A percentile compares a stretch with the other conserved stretches of the same genome.
phyloP scores from a whole-genome alignment of 2,113 vertebrate species.

The Papio anubis region DNA sequence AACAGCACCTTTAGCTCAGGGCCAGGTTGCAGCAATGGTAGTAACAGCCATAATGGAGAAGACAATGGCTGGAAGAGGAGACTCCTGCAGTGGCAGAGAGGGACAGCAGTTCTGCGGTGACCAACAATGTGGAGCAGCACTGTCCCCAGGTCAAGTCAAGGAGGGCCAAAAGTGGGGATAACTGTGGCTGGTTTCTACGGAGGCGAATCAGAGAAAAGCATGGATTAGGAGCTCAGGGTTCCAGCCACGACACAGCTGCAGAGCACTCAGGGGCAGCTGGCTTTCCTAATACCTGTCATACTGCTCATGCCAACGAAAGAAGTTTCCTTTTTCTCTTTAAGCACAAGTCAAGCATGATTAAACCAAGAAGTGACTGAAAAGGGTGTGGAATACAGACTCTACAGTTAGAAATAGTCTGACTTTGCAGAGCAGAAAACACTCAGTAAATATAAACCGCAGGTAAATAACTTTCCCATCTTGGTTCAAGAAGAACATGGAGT shows the following conservation, averaged over 20 bases:
- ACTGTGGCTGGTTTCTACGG: neutral
- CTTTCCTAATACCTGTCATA: neutral
- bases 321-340: neutral
- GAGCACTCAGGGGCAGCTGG: neutral
- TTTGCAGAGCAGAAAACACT: conserved; percentile 8
- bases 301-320: neutral
- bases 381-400: neutral
- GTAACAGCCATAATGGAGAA: neutral
- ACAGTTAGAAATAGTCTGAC: conserved; percentile 58
- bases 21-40: no score
- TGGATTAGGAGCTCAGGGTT: neutral
- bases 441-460: conserved; percentile 48
- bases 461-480: conserved; percentile 55
- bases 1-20: neutral
- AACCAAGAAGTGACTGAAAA: conserved; percentile 7
- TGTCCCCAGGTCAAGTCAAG: neutral
- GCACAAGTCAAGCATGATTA: neutral
- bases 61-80: neutral
- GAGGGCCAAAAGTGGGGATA: neutral
- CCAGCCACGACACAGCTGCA: neutral
- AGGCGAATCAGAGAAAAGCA: neutral
- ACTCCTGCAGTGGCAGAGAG: neutral
- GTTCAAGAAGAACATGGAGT: conserved; percentile 39
- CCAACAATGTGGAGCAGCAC: neutral
- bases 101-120: neutral